Conservation (phyloP, 1,140 invertebrate species). For the Achroia grisella region DNA sequence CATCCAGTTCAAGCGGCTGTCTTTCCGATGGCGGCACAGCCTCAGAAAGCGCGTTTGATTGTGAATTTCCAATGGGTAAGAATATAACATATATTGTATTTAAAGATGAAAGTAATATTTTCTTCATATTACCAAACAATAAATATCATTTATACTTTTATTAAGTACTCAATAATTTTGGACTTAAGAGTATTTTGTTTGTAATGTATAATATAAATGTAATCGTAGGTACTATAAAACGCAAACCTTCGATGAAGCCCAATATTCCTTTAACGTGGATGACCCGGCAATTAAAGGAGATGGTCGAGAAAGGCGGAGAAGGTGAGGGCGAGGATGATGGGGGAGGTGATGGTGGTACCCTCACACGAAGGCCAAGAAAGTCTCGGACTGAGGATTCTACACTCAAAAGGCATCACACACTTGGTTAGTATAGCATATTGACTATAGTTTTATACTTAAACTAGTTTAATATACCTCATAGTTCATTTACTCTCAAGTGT, state of each 20-base stretch:
- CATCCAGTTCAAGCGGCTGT: constrained; percentile 86
- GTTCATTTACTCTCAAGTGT: too few species aligned
- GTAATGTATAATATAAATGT: not conserved
- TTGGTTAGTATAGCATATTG: constrained; percentile 14
- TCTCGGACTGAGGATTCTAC: constrained; percentile 47
- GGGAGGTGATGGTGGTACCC: constrained; percentile 77
- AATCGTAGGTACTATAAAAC: constrained; percentile 83
- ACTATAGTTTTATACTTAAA: too few species aligned
- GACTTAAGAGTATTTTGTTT: not conserved
- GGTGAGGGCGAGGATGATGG: constrained; percentile 61
- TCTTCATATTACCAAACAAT: not conserved
- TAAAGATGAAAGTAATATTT: too few species aligned
- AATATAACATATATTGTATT: too few species aligned
- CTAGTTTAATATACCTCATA: too few species aligned
- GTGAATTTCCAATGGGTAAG: constrained; percentile 81
- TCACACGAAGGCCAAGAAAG: constrained; percentile 63
- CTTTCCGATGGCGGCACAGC: constrained; percentile 83
- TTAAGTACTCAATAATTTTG: too few species aligned
- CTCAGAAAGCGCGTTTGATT: constrained; percentile 85
- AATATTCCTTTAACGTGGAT: constrained; percentile 93
- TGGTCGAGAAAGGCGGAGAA: constrained; percentile 76
- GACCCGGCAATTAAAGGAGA: constrained; percentile 89
- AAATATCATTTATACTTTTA: not conserved
- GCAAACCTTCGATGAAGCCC: constrained; percentile 91
- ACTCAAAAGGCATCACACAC: constrained; percentile 41